phyloP scores from a whole-genome alignment of 2,888 invertebrate genomes.

The Trileptium ribeirensis region DNA sequence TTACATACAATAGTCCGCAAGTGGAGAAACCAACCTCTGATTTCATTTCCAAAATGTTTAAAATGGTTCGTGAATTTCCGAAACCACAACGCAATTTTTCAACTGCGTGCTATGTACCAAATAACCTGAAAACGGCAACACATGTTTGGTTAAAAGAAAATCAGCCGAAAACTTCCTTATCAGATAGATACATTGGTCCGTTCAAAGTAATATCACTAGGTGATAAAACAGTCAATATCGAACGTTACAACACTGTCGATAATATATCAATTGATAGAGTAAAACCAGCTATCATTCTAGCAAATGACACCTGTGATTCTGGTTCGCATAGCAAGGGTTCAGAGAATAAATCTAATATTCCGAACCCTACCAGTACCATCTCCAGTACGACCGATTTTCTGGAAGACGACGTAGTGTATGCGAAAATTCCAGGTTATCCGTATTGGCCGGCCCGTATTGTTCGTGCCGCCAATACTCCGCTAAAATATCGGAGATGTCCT shows the following conservation, averaged over 20 bases:
- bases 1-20: not conserved
- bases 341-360: not conserved
- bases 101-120: not conserved
- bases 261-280: not conserved
- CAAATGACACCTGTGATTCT: not conserved
- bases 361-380: not conserved
- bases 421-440: not conserved
- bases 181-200: not conserved
- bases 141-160: not conserved
- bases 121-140: not conserved
- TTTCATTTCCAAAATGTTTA: not conserved
- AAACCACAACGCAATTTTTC: not conserved
- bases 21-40: not conserved
- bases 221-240: not conserved
- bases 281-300: not conserved
- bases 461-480: not conserved
- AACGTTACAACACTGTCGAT: not conserved
- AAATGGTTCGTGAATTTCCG: not conserved
- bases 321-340: not conserved
- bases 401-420: not conserved
- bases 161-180: not conserved
- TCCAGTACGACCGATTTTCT: not conserved
- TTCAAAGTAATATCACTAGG: not conserved
- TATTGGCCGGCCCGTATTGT: not conserved
- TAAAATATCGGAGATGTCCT: not conserved